Base-by-base conservation (phyloP, 35 echinoderm and acorn worm genomes). In the Ptychodera flava region DNA sequence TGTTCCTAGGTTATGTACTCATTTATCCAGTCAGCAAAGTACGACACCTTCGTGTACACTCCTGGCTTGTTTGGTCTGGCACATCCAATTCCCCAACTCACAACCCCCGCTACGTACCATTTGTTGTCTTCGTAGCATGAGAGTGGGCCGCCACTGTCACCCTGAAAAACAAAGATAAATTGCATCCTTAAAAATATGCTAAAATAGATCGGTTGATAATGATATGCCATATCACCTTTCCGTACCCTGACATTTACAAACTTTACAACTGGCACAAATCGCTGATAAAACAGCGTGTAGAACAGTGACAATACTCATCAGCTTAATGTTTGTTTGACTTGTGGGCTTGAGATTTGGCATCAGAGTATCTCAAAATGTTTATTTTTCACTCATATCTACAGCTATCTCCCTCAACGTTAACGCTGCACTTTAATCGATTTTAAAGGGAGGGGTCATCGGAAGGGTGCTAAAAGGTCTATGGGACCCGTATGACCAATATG, bases 21-120 rank as follows among this genome's bases (percentile, higher is more conserved):
- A 64, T 22, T 79, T 88, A 97, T 97, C 94, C 94, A 97, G 35
- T 83, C 38, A 33, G 84, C 38, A 86, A 91, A 97, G 86, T 86
- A 88, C 29, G 77, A 81, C 16, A 93, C 91, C 37, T 85, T 83
- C 0, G 94, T 35, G 82, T 97, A 97, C 0, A 97, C 91, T 38
- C 94, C 94, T 82, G 94, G 94, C 15, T 97, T 93, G 0, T 87
- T 77, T n/a, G 89, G 85, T 31, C 93, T 91, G 79, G 94, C 94
- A 79, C 94, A 97, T 16, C 94, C 94, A n/a, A 91, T 87, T 1
- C 94, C 94, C 94, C 94, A 97, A 83, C 94, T 97, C 0, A 97
- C 94, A 6, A 97, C 89, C 16, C 94, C 94, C n/a, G 85, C 86
- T 31, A 97, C 16, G 28, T 97, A 91, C 80, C 87, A 97, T 31